These are phyloP conservation scores for Conus betulinus DNA, from an alignment of 1,140 invertebrate species.

Conservation along the genomic window DNA sequence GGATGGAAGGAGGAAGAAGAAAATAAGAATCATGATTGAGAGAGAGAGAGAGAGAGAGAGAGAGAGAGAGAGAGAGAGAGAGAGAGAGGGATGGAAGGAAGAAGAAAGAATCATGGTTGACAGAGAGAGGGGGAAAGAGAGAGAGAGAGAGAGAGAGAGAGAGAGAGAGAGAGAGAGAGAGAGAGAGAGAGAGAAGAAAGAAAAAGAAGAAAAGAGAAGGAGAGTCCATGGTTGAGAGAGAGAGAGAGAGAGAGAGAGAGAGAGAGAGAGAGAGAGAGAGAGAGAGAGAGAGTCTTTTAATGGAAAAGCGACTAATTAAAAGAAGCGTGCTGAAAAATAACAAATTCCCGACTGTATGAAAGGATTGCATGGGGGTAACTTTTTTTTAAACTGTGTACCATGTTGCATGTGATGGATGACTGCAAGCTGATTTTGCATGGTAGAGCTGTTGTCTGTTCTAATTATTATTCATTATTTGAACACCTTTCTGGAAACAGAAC, in stretches of 20 bases:
- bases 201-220: background rate
- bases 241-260: background rate
- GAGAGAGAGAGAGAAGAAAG: background rate
- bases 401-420: no score
- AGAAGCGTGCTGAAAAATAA: background rate
- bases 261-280: background rate
- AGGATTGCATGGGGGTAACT: no score
- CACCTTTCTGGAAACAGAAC: no score
- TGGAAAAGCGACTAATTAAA: background rate
- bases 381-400: no score
- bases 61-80: constrained; percentile 3
- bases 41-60: background rate
- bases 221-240: background rate
- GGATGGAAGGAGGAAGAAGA: background rate
- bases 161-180: background rate
- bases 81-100: background rate
- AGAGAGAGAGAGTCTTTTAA: background rate
- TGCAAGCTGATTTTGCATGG: no score
- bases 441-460: no score
- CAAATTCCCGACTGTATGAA: no score
- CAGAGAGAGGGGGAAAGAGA: background rate
- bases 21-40: background rate
- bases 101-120: background rate
- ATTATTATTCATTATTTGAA: no score
- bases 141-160: background rate